phyloP scores from a whole-genome alignment of 2,888 invertebrate species.

The Molorchus minor region DNA sequence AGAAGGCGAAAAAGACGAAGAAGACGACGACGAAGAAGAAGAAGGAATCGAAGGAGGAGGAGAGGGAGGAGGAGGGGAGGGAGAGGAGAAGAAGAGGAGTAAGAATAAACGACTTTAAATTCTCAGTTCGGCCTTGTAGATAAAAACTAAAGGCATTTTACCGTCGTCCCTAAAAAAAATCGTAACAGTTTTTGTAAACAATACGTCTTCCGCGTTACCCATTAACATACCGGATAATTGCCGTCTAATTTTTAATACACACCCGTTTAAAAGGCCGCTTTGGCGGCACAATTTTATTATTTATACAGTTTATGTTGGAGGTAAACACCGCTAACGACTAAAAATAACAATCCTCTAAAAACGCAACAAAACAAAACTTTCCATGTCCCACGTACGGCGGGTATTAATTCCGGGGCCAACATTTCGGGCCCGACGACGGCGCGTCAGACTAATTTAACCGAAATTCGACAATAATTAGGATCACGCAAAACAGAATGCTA shows the following conservation, averaged over 20 bases:
- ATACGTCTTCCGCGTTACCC: no score
- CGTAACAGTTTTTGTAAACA: no score
- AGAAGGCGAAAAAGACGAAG: no score
- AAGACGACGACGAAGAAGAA: no score
- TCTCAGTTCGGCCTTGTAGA: no score
- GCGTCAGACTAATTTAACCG: conserved; percentile 1
- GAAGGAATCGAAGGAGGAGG: no score
- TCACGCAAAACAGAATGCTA: background rate
- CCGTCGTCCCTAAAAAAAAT: no score
- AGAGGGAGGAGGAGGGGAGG: no score
- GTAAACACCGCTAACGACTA: conserved; percentile 13
- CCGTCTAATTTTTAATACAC: conserved; percentile 10
- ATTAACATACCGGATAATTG: background rate
- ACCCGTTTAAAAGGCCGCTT: background rate
- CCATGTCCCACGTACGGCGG: background rate
- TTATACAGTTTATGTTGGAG: background rate
- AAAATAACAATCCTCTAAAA: conserved; percentile 4
- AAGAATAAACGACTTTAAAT: no score
- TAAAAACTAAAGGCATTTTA: no score
- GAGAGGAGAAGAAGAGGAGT: no score
- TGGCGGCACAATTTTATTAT: conserved; percentile 6
- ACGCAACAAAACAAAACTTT: conserved; percentile 6
- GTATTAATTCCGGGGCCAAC: conserved; percentile 16
- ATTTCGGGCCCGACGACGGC: background rate
- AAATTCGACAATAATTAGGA: conserved; percentile 12